A percentile compares a stretch with the other conserved stretches of the same genome.
phyloP scores from a whole-genome alignment of 2,797 vertebrate species.

The Erethizon dorsatum region DNA sequence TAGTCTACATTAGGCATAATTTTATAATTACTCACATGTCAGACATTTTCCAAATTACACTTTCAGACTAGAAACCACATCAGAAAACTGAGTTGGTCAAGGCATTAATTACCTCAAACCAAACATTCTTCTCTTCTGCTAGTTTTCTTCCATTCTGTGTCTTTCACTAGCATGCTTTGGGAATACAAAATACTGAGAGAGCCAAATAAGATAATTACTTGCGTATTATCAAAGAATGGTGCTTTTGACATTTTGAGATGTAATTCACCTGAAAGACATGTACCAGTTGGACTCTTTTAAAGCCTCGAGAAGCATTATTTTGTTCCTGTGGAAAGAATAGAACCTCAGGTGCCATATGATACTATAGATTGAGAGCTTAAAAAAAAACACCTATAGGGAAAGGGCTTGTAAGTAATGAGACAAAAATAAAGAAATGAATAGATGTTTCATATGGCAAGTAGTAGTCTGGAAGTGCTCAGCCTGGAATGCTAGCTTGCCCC shows the following conservation, averaged over 20 bases:
- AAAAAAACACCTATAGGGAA: neutral
- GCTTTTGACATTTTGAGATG: conserved; percentile 28
- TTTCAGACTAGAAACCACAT: conserved; percentile 72
- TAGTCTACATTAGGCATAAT: conserved; percentile 70
- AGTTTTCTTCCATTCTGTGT: neutral
- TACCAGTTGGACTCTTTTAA: neutral
- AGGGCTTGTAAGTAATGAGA: conserved; percentile 24
- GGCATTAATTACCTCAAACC: conserved; percentile 51
- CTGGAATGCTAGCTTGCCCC: neutral
- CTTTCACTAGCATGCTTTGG: neutral
- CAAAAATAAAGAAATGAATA: conserved; percentile 2
- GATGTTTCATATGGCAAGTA: neutral
- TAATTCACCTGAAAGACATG: conserved; percentile 28
- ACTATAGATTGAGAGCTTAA: neutral
- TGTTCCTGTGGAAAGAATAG: neutral
- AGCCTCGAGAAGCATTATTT: neutral
- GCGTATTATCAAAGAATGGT: neutral
- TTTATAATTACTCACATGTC: conserved; percentile 72
- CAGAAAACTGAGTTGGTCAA: conserved; percentile 40
- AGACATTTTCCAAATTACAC: conserved; percentile 75
- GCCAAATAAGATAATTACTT: neutral
- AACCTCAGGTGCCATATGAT: neutral
- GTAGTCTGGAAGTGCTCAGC: conserved; percentile 26
- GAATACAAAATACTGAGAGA: neutral
- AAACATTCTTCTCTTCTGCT: neutral